Base-by-base conservation (phyloP, 2,888 invertebrate genomes). In the Epinotia brunnichana region DNA sequence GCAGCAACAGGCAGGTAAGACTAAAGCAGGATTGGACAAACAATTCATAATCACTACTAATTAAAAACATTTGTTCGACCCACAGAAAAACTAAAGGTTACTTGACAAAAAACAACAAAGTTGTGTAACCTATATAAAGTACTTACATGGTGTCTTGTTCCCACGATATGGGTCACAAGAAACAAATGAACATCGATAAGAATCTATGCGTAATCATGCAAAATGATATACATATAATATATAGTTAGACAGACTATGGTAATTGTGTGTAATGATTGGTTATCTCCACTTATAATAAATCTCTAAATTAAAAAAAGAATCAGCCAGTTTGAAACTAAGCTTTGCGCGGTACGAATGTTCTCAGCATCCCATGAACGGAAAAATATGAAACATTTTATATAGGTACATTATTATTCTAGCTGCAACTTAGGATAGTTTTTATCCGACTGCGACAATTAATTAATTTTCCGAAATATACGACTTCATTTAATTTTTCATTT, bases 101-200 rank as follows among this genome's bases (percentile, higher is more conserved):
- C 15, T 35, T 51, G 62, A 44, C 73, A 73, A 73, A 71, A 64
- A 72, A 60, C 19, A 24, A 35, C 44, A 63, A 39, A 66, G 21
- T 41, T 41, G 54, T 56, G 66, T 66, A 29, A 29, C 66, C 19
- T 10, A 64, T 21, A 56, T 63, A 3, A 48, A 17, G 29, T 68
- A 59, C 29, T 56, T 59, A 57, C 56, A 48, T 19, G 57, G 39
- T n/a, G 61, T 29, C 2, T 10, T 13, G 56, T 73, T 73, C 73
- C 29, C 73, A 73, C 69, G 63, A 11, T 19, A 41, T 24, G 10
- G 53, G 24, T 57, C 35, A 62, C 39, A 69, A 73, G 63, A 73
- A 73, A 73, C 54, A 63, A 59, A 73, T 62, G 51, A 69, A 62
- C 24, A 60, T 57, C 29, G 73, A 70, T 73, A 70, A 70, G 1